Conservation (phyloP, 2,888 invertebrate genomes). For the Rhaphigaster nebulosa region DNA sequence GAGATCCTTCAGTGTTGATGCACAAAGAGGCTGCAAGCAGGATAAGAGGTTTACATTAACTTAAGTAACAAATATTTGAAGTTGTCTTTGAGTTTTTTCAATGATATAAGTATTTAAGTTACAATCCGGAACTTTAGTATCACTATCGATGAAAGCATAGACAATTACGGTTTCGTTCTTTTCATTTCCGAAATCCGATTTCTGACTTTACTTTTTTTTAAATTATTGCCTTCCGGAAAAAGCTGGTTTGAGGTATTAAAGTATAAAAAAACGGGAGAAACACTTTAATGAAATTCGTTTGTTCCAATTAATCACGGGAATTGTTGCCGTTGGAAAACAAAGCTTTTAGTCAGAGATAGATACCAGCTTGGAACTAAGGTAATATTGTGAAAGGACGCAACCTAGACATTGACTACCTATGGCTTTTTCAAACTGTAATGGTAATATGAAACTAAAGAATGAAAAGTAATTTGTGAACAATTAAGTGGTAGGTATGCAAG, state of each 20-base stretch:
- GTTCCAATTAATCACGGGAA: slow-evolving; percentile 8
- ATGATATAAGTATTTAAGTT: neutral
- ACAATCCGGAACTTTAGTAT: neutral
- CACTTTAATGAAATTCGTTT: neutral
- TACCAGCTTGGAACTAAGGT: neutral
- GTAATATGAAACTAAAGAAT: neutral
- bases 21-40: no score
- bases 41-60: no score
- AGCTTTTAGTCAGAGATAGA: neutral
- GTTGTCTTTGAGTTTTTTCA: no score
- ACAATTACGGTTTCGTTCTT: neutral
- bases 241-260: neutral
- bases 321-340: neutral
- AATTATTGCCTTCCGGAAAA: neutral
- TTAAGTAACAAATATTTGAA: no score
- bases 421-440: neutral
- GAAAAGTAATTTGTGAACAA: neutral
- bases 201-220: neutral
- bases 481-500: no score
- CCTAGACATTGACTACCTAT: neutral
- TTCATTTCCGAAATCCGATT: neutral
- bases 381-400: neutral
- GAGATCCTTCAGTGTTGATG: no score
- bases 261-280: neutral
- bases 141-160: neutral